A percentile compares a stretch with the other conserved stretches of the same genome.
Conservation (phyloP, 1,140 invertebrate species). For the Aricia agestis region DNA sequence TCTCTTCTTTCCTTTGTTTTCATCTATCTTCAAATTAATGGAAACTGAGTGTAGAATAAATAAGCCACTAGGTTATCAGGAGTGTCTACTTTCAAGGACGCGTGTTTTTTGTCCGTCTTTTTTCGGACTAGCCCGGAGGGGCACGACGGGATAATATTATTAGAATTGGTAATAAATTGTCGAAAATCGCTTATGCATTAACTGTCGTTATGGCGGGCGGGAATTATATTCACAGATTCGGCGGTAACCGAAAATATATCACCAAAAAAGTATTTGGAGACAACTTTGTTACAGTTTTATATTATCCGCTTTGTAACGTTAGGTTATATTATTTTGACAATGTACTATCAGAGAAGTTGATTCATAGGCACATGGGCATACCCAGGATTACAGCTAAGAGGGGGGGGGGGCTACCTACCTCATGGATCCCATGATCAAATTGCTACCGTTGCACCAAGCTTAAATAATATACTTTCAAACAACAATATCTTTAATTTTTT, state of each 20-base stretch:
- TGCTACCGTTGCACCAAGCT: too few relatives aligned
- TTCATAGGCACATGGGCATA: too few relatives aligned
- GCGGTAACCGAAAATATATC: slow-evolving; percentile 36
- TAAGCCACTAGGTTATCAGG: slow-evolving; percentile 52
- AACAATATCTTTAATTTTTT: too few relatives aligned
- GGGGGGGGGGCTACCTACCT: too few relatives aligned
- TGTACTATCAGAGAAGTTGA: too few relatives aligned
- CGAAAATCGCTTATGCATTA: slow-evolving; percentile 57
- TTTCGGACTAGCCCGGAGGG: slow-evolving; percentile 23
- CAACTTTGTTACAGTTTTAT: slow-evolving; percentile 18
- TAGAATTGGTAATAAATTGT: slow-evolving; percentile 57
- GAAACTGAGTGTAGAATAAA: slow-evolving; percentile 26
- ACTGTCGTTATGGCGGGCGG: slow-evolving; percentile 36
- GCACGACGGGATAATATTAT: slow-evolving; percentile 32
- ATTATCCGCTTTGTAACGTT: too few relatives aligned
- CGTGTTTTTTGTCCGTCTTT: slow-evolving; percentile 39
- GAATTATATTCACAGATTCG: slow-evolving; percentile 59
- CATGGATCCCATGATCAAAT: too few relatives aligned
- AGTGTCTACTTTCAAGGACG: slow-evolving; percentile 49
- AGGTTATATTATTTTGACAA: too few relatives aligned
- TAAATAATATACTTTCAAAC: too few relatives aligned
- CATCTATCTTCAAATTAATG: too few relatives aligned
- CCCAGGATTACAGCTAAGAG: too few relatives aligned
- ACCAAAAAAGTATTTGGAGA: slow-evolving; percentile 30
- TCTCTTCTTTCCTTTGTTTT: too few relatives aligned